Base-by-base conservation (phyloP, 2,888 invertebrate species). In the Aphodius granarius region DNA sequence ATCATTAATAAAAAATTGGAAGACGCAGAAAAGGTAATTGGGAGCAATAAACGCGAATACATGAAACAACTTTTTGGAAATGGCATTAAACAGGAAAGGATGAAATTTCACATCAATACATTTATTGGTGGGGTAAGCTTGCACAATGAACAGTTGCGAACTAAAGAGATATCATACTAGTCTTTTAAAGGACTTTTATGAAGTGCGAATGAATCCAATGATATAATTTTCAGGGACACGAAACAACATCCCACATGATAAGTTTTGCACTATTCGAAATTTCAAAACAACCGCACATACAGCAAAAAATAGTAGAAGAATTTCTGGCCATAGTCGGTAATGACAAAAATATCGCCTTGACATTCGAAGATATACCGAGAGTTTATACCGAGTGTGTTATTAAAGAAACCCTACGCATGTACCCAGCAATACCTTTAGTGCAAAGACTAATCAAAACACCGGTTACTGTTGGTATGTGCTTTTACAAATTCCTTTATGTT, bases 381-480 rank as follows among this genome's bases (percentile, higher is more conserved):
- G n/a, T 21, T 19, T 66, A 66, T 17, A 15, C 21, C 17, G 66
- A 66, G 0, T 66, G 66, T 66, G 66, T 66, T 17, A n/a, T 66
- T 66, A 66, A 66, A 66, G 66, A 66, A 66, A 66, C 15, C n/a
- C 66, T 66, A 16, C 19, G 66, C 15, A 13, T 20, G 21, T 66
- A 66, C 3, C 66, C 66, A 21, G n/a, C 66, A 5, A 5, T 17
- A 21, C 66, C 66, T 19, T 17, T 66, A n/a, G 9, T 66, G 20
- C 20, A 66, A 4, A 66, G 66, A 18, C 13, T 4, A 17, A 66
- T 21, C 18, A 66, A 43, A 43, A 43, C 43, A 6, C 43, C 43
- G 0, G 43, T 43, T 43, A 43, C 43, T 43, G 43, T 43, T 9
- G 43, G 43, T 43, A 43, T 43, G 43, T 43, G 13, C 43, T 43